Conservation (phyloP, 2,888 invertebrate genomes). For the Balanococcus diminutus region DNA sequence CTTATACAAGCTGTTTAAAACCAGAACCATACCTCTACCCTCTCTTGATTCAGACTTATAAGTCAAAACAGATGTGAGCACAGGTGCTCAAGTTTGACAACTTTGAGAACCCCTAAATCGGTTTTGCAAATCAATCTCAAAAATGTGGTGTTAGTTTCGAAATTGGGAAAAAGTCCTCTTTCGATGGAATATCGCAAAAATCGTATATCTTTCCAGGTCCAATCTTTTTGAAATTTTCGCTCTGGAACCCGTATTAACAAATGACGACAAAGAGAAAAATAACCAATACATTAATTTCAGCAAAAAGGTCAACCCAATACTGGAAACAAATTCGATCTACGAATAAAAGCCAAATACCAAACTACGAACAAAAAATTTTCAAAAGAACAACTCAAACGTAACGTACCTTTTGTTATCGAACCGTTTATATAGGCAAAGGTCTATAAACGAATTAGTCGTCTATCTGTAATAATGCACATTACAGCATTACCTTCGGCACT, state of each 20-base stretch:
- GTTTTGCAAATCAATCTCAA: too few relatives aligned
- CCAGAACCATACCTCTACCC: too few relatives aligned
- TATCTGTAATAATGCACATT: neutral
- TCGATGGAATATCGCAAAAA: too few relatives aligned
- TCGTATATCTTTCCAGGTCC: too few relatives aligned
- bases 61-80: too few relatives aligned
- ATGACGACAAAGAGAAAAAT: neutral
- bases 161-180: too few relatives aligned
- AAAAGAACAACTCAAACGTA: conserved; percentile 2
- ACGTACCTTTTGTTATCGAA: neutral
- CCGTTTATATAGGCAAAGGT: neutral
- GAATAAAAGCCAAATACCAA: neutral
- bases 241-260: neutral
- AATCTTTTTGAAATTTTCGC: too few relatives aligned
- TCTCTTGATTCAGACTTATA: too few relatives aligned
- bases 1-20: too few relatives aligned
- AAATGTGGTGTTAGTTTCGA: too few relatives aligned
- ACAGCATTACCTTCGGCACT: neutral
- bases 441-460: neutral
- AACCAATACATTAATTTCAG: neutral
- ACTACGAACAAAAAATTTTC: neutral
- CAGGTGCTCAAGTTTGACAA: too few relatives aligned
- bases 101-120: too few relatives aligned
- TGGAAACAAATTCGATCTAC: neutral
- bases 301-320: neutral